phyloP scores from a whole-genome alignment of 1,140 invertebrate genomes.

The Oscheius sp. region DNA sequence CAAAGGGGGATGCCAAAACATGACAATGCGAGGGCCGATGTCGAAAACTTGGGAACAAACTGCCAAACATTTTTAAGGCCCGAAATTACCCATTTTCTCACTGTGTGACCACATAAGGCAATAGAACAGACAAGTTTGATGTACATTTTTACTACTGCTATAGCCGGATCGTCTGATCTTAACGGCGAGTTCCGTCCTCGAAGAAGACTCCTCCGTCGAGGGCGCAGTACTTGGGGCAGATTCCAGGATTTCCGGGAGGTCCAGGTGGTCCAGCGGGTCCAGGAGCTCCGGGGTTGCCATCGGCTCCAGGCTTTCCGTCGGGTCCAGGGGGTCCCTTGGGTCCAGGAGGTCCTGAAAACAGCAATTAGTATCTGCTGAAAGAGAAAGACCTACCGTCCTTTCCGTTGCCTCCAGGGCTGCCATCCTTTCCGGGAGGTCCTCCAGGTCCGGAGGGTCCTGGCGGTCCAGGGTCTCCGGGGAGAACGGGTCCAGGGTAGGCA shows the following conservation, averaged over 20 bases:
- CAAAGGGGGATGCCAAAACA: no score
- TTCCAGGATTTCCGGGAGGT: slow-evolving; percentile 49
- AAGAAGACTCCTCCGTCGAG: slow-evolving; percentile 59
- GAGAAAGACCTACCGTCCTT: neutral
- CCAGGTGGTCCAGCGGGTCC: slow-evolving; percentile 33
- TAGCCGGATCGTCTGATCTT: no score
- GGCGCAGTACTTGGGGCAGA: slow-evolving; percentile 58
- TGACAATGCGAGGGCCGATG: no score
- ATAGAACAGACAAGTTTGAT: no score
- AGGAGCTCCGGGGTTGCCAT: slow-evolving; percentile 30
- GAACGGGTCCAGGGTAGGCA: slow-evolving; percentile 9
- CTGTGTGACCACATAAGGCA: no score
- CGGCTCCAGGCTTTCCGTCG: slow-evolving; percentile 22
- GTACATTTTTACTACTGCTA: no score
- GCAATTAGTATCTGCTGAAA: neutral
- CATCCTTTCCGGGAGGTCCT: slow-evolving; percentile 5
- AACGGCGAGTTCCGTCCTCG: slow-evolving; percentile 54
- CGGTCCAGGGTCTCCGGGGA: slow-evolving; percentile 12
- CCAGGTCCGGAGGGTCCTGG: slow-evolving; percentile 15
- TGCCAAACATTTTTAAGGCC: no score
- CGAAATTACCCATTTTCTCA: no score
- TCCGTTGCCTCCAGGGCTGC: neutral
- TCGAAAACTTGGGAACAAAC: no score
- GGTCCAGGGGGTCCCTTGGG: slow-evolving; percentile 15
- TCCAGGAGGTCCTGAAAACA: neutral